Percentiles rank a stretch among this genome's conserved stretches.
phyloP scores from a whole-genome alignment of 2,888 invertebrate species.

The Latrodectus hesperus region DNA sequence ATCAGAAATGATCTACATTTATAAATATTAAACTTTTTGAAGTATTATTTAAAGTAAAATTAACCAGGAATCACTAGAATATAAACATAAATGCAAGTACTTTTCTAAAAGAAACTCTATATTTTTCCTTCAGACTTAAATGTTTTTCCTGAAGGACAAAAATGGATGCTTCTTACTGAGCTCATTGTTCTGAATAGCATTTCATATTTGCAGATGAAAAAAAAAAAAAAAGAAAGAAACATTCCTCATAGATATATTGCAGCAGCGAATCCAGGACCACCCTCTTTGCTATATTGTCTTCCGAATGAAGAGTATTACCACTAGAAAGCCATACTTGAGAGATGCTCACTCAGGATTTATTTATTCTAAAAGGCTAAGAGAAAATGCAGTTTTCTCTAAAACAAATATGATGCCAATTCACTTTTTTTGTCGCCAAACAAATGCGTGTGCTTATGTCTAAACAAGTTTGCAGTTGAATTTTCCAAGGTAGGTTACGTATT shows the following conservation, averaged over 20 bases:
- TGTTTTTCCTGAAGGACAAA: conserved; percentile 12
- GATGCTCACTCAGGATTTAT: conserved; percentile 27
- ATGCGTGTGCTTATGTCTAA: too few species aligned
- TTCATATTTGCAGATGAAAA: conserved; percentile 25
- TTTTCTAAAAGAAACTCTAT: too few species aligned
- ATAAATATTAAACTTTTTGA: too few species aligned
- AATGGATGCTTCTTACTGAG: conserved; percentile 1
- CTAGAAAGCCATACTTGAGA: conserved; percentile 1
- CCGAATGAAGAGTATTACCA: conserved; percentile 34
- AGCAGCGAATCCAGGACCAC: neutral
- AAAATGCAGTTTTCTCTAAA: conserved; percentile 16
- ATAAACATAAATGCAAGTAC: too few species aligned
- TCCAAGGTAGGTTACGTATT: neutral
- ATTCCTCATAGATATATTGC: neutral
- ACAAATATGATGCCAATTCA: conserved; percentile 36
- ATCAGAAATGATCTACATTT: too few species aligned
- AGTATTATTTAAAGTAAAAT: too few species aligned
- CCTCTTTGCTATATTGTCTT: conserved; percentile 25
- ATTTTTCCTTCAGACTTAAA: too few species aligned
- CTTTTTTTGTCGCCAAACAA: too few species aligned
- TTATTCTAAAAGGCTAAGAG: conserved; percentile 37
- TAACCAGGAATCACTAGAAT: too few species aligned
- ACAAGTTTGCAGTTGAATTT: too few species aligned
- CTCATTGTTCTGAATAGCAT: conserved; percentile 2
- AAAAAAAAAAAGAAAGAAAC: neutral